Conservation (phyloP, 2,113 vertebrate species). For the Halichoerus grypus region DNA sequence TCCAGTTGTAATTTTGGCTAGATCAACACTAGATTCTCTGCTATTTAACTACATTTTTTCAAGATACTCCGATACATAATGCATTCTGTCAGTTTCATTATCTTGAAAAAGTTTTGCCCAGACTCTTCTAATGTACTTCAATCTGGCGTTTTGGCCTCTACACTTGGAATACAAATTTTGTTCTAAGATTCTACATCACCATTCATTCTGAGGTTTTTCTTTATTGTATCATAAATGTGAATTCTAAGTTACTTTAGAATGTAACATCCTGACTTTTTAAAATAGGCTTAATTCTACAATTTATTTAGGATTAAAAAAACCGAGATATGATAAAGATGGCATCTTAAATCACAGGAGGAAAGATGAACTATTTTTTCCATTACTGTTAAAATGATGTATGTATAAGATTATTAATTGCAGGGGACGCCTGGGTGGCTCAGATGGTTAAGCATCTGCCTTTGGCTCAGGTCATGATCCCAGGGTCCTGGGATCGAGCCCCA, state of each 20-base stretch:
- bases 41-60: conserved; percentile 19
- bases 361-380: background rate
- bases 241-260: background rate
- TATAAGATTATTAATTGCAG: background rate
- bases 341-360: background rate
- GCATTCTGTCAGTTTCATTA: conserved; percentile 20
- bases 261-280: background rate
- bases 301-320: conserved; percentile 2
- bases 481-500: too few species aligned
- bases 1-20: background rate
- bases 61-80: background rate
- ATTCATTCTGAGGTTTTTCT: background rate
- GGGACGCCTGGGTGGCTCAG: too few species aligned
- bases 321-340: background rate
- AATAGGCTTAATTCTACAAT: background rate
- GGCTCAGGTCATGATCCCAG: too few species aligned
- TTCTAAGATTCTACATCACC: background rate
- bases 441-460: too few species aligned
- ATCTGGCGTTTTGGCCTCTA: background rate
- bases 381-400: background rate
- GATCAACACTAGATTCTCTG: background rate
- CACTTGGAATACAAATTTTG: background rate
- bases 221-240: conserved; percentile 9
- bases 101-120: background rate
- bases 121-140: background rate